phyloP scores from a whole-genome alignment of 2,797 vertebrate genomes.

The Staurois parvus region DNA sequence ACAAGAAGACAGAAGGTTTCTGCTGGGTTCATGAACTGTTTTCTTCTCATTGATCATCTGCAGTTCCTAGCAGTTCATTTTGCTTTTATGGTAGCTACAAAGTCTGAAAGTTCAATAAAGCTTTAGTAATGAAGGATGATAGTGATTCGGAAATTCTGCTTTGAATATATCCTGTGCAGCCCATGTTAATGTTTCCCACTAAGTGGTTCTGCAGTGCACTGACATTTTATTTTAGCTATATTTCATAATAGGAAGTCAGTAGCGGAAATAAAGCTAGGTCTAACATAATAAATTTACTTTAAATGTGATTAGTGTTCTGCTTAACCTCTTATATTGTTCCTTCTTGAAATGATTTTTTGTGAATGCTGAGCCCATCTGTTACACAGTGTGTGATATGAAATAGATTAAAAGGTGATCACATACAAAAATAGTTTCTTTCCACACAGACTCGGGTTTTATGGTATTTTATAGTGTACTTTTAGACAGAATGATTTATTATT shows the following conservation, averaged over 20 bases:
- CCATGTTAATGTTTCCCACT: neutral
- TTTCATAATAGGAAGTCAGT: slow-evolving; percentile 21
- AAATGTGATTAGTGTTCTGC: slow-evolving; percentile 25
- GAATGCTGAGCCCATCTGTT: neutral
- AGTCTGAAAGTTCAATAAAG: neutral
- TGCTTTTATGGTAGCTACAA: neutral
- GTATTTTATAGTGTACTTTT: neutral
- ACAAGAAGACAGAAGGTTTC: no score
- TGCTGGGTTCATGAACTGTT: neutral
- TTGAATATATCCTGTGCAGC: slow-evolving; percentile 12
- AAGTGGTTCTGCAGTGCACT: neutral
- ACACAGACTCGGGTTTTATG: neutral
- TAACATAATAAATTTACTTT: slow-evolving; percentile 11
- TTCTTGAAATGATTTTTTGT: neutral
- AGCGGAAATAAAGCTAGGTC: slow-evolving; percentile 17
- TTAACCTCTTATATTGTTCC: neutral
- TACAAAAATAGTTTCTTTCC: no score
- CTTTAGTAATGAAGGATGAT: neutral
- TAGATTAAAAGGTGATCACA: neutral
- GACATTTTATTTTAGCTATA: neutral
- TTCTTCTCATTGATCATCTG: neutral
- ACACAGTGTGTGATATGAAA: neutral
- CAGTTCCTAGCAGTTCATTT: neutral
- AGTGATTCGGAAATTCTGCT: neutral
- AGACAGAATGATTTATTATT: neutral